phyloP scores from a whole-genome alignment of 2,113 vertebrate genomes.

The Melanerpes aurifrons region DNA sequence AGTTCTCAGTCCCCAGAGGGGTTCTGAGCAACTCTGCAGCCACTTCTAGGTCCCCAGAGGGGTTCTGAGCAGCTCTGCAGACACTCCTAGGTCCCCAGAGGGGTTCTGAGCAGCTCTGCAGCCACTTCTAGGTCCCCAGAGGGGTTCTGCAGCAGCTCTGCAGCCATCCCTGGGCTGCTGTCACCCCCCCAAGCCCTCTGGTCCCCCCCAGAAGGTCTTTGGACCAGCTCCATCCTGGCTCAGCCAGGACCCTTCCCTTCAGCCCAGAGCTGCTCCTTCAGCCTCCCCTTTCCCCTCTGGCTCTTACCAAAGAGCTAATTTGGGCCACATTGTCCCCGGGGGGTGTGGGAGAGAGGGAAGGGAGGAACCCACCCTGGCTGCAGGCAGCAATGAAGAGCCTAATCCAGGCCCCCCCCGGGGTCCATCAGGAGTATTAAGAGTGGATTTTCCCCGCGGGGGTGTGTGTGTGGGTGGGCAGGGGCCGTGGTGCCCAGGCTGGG shows the following conservation, averaged over 20 bases:
- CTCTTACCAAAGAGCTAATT: slow-evolving; percentile 66
- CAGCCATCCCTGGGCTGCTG: neutral
- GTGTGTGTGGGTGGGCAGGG: neutral
- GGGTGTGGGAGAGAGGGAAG: too few species aligned
- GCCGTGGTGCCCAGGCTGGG: slow-evolving; percentile 61
- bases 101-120: too few species aligned
- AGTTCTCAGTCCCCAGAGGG: neutral
- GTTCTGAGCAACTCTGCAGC: too few species aligned
- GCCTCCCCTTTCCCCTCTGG: neutral
- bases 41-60: too few species aligned
- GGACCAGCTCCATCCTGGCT: neutral
- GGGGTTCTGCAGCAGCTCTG: neutral
- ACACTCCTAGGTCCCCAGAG: neutral
- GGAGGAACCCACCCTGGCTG: too few species aligned
- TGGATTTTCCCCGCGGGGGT: slow-evolving; percentile 76
- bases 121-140: neutral
- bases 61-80: too few species aligned
- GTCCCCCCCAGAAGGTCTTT: too few species aligned
- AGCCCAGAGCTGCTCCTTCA: neutral
- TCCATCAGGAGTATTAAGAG: slow-evolving; percentile 77
- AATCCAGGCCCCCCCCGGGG: too few species aligned
- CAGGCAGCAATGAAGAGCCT: too few species aligned
- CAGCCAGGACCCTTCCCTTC: neutral
- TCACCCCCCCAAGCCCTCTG: neutral
- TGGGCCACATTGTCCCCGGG: slow-evolving; percentile 1